Base-by-base conservation (phyloP, 2,797 vertebrate species). In the Pteropus rufus region DNA sequence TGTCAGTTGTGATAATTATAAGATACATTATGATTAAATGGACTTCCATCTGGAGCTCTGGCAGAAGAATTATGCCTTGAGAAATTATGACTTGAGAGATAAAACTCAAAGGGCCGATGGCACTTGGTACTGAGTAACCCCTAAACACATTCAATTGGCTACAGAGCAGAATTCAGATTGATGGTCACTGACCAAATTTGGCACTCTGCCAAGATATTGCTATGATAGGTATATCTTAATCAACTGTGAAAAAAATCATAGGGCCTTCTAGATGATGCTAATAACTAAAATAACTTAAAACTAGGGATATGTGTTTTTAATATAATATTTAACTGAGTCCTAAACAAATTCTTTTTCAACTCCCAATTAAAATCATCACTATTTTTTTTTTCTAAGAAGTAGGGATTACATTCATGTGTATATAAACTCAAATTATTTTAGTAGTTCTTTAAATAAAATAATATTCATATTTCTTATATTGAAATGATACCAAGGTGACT, bases 1-100 rank as follows among this genome's bases (percentile, higher is more conserved):
- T 97, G 95, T 97, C 97, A 97, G 90, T 96, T 96, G 94, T 93
- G 93, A 96, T 97, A 97, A 98, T 97, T 97, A 97, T 96, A 97
- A 97, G 95, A 97, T 97, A 96, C 92, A 97, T 98, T 96, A 96
- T 97, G 97, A 97, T 95, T 97, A 97, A 98, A 96, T 95, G 72
- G 92, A 93, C 81, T 96, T 97, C 92, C 94, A 95, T 97, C 96
- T 97, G 92, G 95, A 97, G 62, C 77, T 91, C 79, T 96, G 94
- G 96, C 85, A 96, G 88, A 92, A 90, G 95, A 93, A 97, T 95
- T 97, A 96, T 86, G 94, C 95, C 93, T 96, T 97, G 96, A 97
- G 93, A 97, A 97, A 97, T 96, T 94, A 96, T 93, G 81, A 60
- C 90, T 93, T 72, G 77, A 97, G 92, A 96, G 81, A 91, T 95